Evolutionary conservation across 2,888 invertebrate genomes (phyloP), one percentile per base, ranked within the genome.

Genomic region (Synergus itoensis): DNA sequence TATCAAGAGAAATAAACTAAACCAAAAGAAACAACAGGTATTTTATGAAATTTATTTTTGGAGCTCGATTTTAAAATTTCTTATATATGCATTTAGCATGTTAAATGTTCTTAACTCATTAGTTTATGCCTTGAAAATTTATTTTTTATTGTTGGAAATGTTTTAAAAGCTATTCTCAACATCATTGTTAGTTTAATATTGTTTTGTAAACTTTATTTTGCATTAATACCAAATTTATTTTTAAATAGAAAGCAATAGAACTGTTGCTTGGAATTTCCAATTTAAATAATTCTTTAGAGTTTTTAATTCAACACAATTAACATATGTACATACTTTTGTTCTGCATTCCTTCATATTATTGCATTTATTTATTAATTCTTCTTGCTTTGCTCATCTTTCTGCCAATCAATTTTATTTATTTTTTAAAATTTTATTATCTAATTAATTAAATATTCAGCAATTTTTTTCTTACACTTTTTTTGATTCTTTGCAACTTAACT

Each of bases 21-120:
- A 96, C 93, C 97, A 97, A 93, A 97, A 97, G 93, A 97, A 97
- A 92, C 97, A 97, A 93, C 98, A 98, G 96, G 97, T 97, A 94
- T 91, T 93, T 89, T n/a, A 57, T 62, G 63, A 81, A 65, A 78
- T 78, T 62, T 75, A 69, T 77, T 77, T 82, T 43, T 57, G 7
- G 12, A n/a, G 12, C 43, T 36, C 21, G 12, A 18, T 45, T 67
- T 14, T 28, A 18, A 21, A 43, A 18, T 67, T 57, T 79, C 60
- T 21, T 76, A 62, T 48, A 41, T 62, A 2, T 62, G 62, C 62
- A 62, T 21, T 28, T 62, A 21, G 62, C 14, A 57, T 62, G 62
- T 62, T 62, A 1, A 62, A 18, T n/a, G 53, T n/a, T 18, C 3
- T 57, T 57, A 57, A 18, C 53, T 18, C 18, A 57, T 57, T 18